Percentiles rank a stretch among this genome's conserved stretches.
These are phyloP conservation scores for Arion vulgaris DNA, from an alignment of 1,140 invertebrate genomes.

Conservation along the genomic window DNA sequence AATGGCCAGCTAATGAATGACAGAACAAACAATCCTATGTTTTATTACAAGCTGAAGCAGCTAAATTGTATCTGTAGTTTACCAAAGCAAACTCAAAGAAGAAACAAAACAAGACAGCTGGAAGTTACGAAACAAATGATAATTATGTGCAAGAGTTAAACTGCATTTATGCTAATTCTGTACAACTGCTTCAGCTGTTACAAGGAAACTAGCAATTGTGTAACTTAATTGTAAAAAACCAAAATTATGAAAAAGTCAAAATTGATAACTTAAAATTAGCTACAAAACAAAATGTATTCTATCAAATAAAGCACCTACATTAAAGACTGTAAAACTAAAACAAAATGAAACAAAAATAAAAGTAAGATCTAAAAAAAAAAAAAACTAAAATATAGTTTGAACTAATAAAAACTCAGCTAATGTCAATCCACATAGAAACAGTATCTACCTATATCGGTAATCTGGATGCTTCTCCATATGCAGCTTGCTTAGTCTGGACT, in stretches of 20 bases:
- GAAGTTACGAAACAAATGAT: no score
- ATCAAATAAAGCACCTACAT: neutral
- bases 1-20: neutral
- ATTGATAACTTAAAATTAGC: no score
- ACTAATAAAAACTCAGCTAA: neutral
- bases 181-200: no score
- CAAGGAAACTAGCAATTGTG: no score
- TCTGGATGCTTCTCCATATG: constrained; percentile 99
- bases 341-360: neutral
- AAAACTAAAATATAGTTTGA: neutral
- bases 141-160: no score
- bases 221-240: no score
- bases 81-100: neutral
- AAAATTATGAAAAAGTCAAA: no score
- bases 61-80: neutral
- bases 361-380: neutral
- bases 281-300: neutral
- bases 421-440: neutral
- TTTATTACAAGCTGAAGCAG: neutral
- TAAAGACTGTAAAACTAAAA: no score
- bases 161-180: no score
- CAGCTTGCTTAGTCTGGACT: constrained; percentile 94
- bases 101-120: neutral
- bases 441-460: constrained; percentile 88
- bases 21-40: neutral